phyloP scores from a whole-genome alignment of 53 echinoderm and acorn worm species.

The Glandiceps talaboti region DNA sequence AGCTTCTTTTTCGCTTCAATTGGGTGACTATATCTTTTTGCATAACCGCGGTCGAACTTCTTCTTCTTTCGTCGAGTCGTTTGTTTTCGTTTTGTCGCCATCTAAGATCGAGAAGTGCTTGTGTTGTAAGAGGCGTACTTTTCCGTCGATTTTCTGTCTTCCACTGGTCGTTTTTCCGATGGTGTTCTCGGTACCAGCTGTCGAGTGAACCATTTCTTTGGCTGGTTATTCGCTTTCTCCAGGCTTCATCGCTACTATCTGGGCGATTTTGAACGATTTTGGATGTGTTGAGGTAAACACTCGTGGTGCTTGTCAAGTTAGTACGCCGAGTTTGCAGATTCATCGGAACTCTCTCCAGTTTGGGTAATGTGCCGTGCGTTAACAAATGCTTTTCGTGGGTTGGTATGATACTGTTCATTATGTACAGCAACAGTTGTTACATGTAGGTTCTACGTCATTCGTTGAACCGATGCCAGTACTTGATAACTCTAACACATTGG shows the following conservation, averaged over 20 bases:
- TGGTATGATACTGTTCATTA: too few relatives aligned
- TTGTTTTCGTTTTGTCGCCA: not conserved
- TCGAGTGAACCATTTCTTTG: not conserved
- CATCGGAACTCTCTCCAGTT: not conserved
- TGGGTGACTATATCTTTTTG: not conserved
- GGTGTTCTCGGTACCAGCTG: not conserved
- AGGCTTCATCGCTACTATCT: not conserved
- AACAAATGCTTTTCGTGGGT: not conserved
- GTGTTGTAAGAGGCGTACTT: not conserved
- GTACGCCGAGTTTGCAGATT: not conserved
- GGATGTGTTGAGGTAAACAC: not conserved
- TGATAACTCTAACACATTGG: too few relatives aligned
- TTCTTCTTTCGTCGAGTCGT: not conserved
- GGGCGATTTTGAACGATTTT: not conserved
- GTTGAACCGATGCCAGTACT: too few relatives aligned
- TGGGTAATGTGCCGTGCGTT: not conserved
- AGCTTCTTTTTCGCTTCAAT: not conserved
- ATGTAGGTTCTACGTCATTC: too few relatives aligned
- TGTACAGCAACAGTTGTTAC: too few relatives aligned
- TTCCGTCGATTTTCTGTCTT: too few relatives aligned
- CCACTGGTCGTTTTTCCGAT: too few relatives aligned
- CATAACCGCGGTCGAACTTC: not conserved
- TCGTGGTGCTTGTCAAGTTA: not conserved
- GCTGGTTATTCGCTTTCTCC: not conserved
- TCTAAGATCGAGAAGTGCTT: not conserved